Evolutionary conservation across 2,797 vertebrate species (phyloP).

Genomic region (Sebastiscus tertius): DNA sequence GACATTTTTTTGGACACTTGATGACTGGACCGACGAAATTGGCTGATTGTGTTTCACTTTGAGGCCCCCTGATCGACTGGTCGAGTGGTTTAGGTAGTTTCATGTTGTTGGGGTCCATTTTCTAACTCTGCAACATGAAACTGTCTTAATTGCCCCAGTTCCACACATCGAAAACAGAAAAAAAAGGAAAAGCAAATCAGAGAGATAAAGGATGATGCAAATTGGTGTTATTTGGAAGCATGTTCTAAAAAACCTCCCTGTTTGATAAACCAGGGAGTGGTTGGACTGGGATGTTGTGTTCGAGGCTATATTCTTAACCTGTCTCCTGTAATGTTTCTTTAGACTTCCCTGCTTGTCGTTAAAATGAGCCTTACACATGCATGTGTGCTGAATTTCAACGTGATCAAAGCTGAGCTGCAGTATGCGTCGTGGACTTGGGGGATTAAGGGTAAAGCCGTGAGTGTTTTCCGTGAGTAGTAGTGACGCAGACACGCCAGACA

Average conservation of each 20-base stretch:
- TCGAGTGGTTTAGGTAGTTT: constrained; percentile 99
- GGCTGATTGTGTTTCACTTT: constrained; percentile 55
- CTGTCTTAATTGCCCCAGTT: constrained; percentile 97
- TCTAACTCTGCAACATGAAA: constrained; percentile 96
- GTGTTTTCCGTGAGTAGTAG: constrained; percentile 66
- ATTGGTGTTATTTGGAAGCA: constrained; percentile 27
- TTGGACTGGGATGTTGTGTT: constrained; percentile 28
- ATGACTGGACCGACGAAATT: constrained; percentile 48
- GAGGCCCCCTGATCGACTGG: constrained; percentile 86
- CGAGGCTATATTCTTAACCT: constrained; percentile 19
- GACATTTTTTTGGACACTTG: constrained; percentile 34
- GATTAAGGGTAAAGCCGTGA: constrained; percentile 58
- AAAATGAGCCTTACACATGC: background rate
- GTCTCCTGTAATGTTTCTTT: constrained; percentile 24
- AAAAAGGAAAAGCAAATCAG: constrained; percentile 25
- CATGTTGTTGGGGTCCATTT: constrained; percentile 98
- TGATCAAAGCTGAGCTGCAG: constrained; percentile 52
- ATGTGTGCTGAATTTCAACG: constrained; percentile 42
- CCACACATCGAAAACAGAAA: constrained; percentile 68
- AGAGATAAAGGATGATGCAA: constrained; percentile 10
- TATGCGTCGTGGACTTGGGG: constrained; percentile 51
- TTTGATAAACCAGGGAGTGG: constrained; percentile 21
- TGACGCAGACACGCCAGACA: constrained; percentile 84
- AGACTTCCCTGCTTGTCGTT: background rate
- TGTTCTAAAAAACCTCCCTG: constrained; percentile 5